A percentile compares a stretch with the other conserved stretches of the same genome.
Conservation (phyloP, 2,113 vertebrate species). For the Heliornis fulica region DNA sequence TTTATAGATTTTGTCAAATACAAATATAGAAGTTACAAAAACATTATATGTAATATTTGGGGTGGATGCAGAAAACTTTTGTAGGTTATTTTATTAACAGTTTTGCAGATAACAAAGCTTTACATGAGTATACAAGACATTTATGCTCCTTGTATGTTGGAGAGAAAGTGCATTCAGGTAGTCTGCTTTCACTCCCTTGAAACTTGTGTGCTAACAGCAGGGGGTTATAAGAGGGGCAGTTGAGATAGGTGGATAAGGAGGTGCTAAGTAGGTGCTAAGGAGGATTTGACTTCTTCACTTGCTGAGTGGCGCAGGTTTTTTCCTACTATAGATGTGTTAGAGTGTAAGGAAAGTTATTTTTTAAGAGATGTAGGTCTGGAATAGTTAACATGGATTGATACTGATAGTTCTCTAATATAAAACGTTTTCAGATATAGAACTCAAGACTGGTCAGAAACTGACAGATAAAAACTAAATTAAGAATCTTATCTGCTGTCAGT, state of each 20-base stretch:
- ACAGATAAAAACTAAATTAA: not conserved
- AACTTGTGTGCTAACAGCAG: not conserved
- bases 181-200: not conserved
- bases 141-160: not conserved
- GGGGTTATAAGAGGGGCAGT: not conserved
- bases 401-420: not conserved
- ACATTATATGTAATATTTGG: not conserved
- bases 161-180: not conserved
- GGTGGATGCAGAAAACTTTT: not conserved
- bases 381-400: not conserved
- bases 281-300: not conserved
- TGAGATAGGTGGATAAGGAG: not conserved
- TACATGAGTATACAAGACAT: not conserved
- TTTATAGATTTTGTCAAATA: not conserved
- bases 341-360: not conserved
- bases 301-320: not conserved
- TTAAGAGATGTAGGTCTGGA: not conserved
- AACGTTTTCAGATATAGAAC: not conserved
- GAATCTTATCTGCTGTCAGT: not conserved
- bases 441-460: not conserved
- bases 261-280: not conserved
- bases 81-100: not conserved
- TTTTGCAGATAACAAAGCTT: not conserved
- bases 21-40: not conserved
- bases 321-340: not conserved